These are phyloP conservation scores for Platygyra sinensis DNA, from an alignment of 64 coral and sea anemone species.

Conservation along the genomic window DNA sequence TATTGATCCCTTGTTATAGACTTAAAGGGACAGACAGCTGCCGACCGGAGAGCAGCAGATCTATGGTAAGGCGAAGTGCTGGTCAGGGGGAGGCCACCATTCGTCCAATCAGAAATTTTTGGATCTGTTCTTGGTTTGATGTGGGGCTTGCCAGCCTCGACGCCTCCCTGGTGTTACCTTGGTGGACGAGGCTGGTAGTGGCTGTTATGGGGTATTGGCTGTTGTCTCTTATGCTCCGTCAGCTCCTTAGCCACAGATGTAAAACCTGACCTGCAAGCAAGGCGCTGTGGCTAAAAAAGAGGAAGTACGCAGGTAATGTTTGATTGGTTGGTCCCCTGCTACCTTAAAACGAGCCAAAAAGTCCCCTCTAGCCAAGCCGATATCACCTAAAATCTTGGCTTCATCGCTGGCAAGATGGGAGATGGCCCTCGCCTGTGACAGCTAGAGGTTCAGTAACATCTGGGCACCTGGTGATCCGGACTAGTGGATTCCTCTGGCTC, in stretches of 20 bases:
- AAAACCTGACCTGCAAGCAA: neutral
- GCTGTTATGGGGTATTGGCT: neutral
- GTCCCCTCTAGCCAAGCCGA: neutral
- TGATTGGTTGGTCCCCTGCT: neutral
- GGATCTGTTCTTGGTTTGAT: neutral
- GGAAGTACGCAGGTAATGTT: neutral
- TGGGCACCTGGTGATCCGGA: too few relatives aligned
- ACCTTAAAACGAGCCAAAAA: neutral
- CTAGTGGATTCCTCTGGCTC: neutral
- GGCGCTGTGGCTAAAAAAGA: too few relatives aligned
- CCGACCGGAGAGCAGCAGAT: neutral
- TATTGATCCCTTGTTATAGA: neutral
- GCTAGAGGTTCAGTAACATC: too few relatives aligned
- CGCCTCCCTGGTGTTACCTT: too few relatives aligned
- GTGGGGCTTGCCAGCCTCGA: too few relatives aligned
- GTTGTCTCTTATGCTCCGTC: neutral
- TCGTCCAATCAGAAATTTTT: neutral
- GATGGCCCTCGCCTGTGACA: too few relatives aligned
- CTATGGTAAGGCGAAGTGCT: neutral
- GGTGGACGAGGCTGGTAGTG: too few relatives aligned
- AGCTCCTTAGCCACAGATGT: neutral
- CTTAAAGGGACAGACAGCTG: neutral
- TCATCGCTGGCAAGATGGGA: slow-evolving; percentile 1
- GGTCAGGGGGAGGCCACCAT: neutral
- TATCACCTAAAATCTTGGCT: neutral